phyloP scores from a whole-genome alignment of 2,797 vertebrate genomes.

The Tinamus major region DNA sequence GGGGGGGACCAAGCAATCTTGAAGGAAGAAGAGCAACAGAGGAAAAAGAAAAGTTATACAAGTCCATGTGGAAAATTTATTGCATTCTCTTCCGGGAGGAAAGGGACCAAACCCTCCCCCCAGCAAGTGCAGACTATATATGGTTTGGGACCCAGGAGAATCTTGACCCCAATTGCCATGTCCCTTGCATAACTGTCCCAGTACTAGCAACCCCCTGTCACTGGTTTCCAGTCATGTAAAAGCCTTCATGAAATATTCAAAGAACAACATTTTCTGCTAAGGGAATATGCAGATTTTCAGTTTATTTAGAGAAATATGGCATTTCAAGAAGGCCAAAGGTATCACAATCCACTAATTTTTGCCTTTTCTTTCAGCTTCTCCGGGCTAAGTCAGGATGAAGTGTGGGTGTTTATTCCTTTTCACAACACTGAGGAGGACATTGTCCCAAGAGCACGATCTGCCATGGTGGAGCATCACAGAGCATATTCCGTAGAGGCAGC shows the following conservation, averaged over 20 bases:
- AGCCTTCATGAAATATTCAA: neutral
- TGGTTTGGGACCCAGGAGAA: neutral
- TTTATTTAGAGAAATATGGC: neutral
- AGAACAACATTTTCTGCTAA: neutral
- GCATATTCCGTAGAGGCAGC: neutral
- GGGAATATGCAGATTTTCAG: neutral
- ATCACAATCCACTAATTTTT: neutral
- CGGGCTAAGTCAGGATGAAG: neutral
- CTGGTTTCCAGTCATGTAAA: neutral
- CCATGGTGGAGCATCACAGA: neutral
- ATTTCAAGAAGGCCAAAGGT: neutral
- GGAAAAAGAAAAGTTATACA: neutral
- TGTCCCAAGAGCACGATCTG: neutral
- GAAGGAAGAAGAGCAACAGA: neutral
- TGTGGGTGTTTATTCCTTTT: fast-evolving
- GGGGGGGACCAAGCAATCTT: neutral
- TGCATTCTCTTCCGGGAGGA: neutral
- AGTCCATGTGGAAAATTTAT: neutral
- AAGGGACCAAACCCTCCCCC: neutral
- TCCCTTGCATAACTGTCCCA: neutral
- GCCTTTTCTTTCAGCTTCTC: neutral
- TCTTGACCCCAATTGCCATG: neutral
- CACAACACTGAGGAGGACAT: neutral
- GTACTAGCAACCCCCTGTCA: neutral
- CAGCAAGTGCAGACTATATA: neutral